These are phyloP conservation scores for Mesoligia furuncula DNA, from an alignment of 2,888 invertebrate genomes.

Conservation along the genomic window DNA sequence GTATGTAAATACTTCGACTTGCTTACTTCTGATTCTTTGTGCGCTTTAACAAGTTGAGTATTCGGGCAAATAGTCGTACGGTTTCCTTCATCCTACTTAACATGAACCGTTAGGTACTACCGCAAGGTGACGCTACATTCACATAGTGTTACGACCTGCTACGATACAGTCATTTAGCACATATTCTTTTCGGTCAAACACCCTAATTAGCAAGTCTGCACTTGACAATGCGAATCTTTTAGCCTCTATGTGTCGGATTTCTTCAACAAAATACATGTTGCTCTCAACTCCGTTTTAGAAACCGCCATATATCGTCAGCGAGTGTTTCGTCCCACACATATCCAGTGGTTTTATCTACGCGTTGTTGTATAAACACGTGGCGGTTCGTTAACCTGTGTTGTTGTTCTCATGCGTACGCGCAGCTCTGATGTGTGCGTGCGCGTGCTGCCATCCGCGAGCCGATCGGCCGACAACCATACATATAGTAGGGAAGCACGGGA, in stretches of 20 bases:
- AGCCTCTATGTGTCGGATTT: not conserved
- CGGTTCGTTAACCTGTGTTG: constrained; percentile 82
- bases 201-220: constrained; percentile 8
- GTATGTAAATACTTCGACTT: constrained; percentile 25
- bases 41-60: constrained; percentile 3
- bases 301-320: constrained; percentile 13
- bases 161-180: constrained; percentile 34
- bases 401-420: constrained; percentile 69
- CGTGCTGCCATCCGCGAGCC: constrained; percentile 46
- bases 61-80: constrained; percentile 15
- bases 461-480: constrained; percentile 38
- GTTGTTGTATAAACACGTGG: constrained; percentile 80
- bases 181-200: constrained; percentile 29
- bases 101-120: constrained; percentile 30
- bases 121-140: constrained; percentile 11
- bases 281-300: constrained; percentile 14
- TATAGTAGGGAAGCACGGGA: constrained; percentile 44
- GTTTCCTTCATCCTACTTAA: constrained; percentile 17
- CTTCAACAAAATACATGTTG: constrained; percentile 11
- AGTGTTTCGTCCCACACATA: constrained; percentile 52
- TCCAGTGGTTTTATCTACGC: constrained; percentile 66
- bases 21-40: constrained; percentile 36
- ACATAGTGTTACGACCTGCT: not conserved
- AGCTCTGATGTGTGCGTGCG: constrained; percentile 60
- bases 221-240: not conserved